Evolutionary conservation across 1,140 invertebrate genomes (phyloP).

Genomic region (Atta cephalotes): DNA sequence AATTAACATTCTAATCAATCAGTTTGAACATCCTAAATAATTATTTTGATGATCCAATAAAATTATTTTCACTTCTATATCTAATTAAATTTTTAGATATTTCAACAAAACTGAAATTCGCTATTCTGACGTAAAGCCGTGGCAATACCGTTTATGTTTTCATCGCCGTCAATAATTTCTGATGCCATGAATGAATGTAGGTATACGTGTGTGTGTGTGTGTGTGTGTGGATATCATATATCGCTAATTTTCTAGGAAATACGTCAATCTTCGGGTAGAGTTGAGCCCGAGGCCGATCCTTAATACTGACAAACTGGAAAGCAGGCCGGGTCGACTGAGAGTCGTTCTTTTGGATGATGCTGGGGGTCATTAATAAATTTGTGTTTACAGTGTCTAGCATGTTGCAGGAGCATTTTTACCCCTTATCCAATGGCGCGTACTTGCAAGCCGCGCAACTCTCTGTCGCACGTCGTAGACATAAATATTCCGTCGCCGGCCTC

Average conservation of each 20-base stretch:
- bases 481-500: conserved; percentile 51
- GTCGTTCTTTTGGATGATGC: conserved; percentile 50
- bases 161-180: conserved; percentile 24
- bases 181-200: neutral
- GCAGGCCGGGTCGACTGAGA: conserved; percentile 24
- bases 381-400: conserved; percentile 73
- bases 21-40: too few species aligned
- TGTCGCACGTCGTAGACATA: conserved; percentile 40
- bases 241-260: conserved; percentile 62
- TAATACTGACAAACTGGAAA: conserved; percentile 77
- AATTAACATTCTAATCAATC: too few species aligned
- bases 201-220: neutral
- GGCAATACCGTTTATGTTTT: neutral
- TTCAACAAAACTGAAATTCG: neutral
- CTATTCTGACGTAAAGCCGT: neutral
- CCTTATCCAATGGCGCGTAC: conserved; percentile 35
- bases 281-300: conserved; percentile 41
- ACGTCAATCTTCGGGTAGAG: conserved; percentile 6
- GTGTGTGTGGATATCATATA: neutral
- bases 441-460: conserved; percentile 6
- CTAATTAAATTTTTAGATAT: too few species aligned
- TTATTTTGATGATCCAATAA: too few species aligned
- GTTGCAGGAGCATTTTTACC: conserved; percentile 71
- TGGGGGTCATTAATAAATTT: conserved; percentile 77
- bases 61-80: conserved; percentile 4